phyloP scores from a whole-genome alignment of 2,888 invertebrate species.

The Cataglyphis altisquamis region DNA sequence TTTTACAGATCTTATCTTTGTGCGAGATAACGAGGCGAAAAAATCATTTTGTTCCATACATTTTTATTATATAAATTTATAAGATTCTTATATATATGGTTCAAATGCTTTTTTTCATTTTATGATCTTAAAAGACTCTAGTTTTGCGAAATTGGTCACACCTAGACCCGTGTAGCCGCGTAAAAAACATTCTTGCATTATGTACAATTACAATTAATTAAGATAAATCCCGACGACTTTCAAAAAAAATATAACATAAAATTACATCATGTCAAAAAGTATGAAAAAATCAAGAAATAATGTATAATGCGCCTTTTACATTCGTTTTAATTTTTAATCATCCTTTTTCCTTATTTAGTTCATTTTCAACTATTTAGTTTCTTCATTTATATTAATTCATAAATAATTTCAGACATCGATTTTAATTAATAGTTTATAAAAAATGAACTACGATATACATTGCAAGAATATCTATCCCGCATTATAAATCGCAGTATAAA shows the following conservation, averaged over 20 bases:
- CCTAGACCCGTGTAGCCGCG: constrained; percentile 6
- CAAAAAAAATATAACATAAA: constrained; percentile 6
- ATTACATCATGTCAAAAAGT: constrained; percentile 8
- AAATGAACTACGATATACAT: constrained; percentile 30
- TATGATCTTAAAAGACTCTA: constrained; percentile 43
- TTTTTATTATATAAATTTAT: constrained; percentile 71
- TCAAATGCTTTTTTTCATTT: constrained; percentile 33
- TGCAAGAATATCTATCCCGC: constrained; percentile 54
- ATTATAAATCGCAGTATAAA: constrained; percentile 2
- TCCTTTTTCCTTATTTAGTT: not conserved
- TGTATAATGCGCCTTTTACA: constrained; percentile 24
- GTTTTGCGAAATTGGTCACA: constrained; percentile 34
- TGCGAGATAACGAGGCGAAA: constrained; percentile 15
- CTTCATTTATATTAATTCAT: not conserved
- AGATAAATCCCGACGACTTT: constrained; percentile 12
- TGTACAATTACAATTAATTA: constrained; percentile 25
- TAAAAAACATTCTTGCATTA: constrained; percentile 42
- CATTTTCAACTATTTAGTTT: not conserved
- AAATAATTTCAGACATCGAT: constrained; percentile 4
- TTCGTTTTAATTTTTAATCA: not conserved
- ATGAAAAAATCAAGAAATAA: not conserved
- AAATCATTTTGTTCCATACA: constrained; percentile 52
- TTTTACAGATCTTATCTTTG: not conserved
- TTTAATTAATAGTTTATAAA: not conserved
- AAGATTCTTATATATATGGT: constrained; percentile 65